Evolutionary conservation across 2,113 vertebrate genomes (phyloP).

Genomic region (Cavia porcellus): DNA sequence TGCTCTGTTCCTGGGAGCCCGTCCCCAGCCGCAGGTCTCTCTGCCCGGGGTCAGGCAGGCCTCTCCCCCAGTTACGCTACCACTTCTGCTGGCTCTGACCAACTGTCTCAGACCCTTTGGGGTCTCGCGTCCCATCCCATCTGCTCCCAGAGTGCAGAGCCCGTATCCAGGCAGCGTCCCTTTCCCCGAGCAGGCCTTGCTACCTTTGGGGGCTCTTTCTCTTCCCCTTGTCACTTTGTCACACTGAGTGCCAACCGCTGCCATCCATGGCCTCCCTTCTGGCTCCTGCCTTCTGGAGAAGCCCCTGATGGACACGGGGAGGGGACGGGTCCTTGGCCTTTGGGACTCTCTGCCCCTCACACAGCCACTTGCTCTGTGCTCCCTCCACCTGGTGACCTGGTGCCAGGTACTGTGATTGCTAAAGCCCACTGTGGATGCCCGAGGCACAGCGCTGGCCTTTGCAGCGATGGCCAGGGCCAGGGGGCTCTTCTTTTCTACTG

Average conservation of each 20-base stretch:
- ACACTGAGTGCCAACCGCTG: neutral
- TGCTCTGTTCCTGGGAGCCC: neutral
- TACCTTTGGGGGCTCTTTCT: neutral
- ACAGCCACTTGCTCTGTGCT: neutral
- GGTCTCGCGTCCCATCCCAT: neutral
- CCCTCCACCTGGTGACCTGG: neutral
- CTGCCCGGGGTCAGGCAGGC: neutral
- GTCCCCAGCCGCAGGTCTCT: neutral
- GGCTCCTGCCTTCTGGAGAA: neutral
- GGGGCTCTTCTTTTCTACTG: neutral
- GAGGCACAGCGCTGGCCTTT: constrained; percentile 5
- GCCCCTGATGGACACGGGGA: neutral
- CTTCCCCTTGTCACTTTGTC: neutral
- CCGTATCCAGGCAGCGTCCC: neutral
- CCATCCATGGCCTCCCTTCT: neutral
- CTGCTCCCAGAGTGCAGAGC: neutral
- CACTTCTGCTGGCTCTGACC: constrained; percentile 42
- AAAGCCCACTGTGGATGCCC: neutral
- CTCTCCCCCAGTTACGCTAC: constrained; percentile 24
- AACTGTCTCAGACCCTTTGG: neutral
- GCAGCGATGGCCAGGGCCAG: neutral
- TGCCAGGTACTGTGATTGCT: fast-evolving
- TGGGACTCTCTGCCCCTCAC: neutral
- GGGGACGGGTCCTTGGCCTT: neutral
- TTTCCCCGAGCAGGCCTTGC: neutral